These are phyloP conservation scores for Steatornis caripensis DNA, from an alignment of 2,113 vertebrate species.

Conservation along the genomic window DNA sequence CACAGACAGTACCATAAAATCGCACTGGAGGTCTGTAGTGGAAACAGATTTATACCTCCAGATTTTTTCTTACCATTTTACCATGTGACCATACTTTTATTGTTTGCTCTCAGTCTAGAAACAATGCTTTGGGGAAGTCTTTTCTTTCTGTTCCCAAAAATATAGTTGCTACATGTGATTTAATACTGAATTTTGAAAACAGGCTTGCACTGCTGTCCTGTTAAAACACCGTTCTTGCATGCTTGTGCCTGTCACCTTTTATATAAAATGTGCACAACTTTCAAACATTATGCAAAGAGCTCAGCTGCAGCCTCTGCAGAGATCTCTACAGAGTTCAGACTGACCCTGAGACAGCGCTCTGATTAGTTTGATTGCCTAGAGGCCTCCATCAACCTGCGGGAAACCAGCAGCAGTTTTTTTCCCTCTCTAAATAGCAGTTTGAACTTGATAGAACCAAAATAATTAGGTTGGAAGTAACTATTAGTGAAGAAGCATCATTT, in stretches of 20 bases:
- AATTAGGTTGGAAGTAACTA: slow-evolving; percentile 19
- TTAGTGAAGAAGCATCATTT: not conserved
- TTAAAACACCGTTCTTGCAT: not conserved
- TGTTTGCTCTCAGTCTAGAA: not conserved
- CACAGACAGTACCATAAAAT: not conserved
- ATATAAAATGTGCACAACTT: not conserved
- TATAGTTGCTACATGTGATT: not conserved
- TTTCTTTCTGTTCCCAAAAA: not conserved
- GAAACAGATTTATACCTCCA: not conserved
- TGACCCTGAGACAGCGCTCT: not conserved
- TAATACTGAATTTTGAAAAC: not conserved
- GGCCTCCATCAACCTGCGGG: not conserved
- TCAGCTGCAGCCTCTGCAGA: not conserved
- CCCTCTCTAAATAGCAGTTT: slow-evolving; percentile 8
- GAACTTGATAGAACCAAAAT: not conserved
- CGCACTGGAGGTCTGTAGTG: not conserved
- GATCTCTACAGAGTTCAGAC: not conserved
- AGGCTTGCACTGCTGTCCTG: not conserved
- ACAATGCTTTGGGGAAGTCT: not conserved
- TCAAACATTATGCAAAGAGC: not conserved
- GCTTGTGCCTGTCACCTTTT: not conserved
- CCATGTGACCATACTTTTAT: not conserved
- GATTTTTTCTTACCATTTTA: not conserved
- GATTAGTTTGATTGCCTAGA: slow-evolving; percentile 19
- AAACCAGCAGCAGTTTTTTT: not conserved